These are phyloP conservation scores for Casuarius casuarius DNA, from an alignment of 2,113 vertebrate genomes.

Conservation along the genomic window DNA sequence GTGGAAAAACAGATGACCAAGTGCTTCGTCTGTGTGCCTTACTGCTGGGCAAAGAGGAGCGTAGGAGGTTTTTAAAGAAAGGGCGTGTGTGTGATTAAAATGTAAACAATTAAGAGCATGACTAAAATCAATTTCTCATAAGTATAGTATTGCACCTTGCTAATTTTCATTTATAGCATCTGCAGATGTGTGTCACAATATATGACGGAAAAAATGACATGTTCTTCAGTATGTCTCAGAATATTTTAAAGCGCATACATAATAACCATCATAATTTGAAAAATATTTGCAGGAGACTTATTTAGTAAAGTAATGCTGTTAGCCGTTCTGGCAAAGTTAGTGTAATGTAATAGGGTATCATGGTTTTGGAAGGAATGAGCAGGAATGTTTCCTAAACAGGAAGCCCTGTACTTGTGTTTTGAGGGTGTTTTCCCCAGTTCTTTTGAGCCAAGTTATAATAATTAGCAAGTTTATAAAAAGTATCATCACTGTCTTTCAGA, in stretches of 20 bases:
- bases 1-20: accelerated
- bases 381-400: background rate
- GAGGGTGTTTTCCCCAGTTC: background rate
- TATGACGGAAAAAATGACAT: background rate
- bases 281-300: background rate
- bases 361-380: background rate
- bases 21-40: background rate
- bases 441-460: background rate
- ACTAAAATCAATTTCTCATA: background rate
- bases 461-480: background rate
- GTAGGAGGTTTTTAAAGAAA: background rate
- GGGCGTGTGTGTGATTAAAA: background rate
- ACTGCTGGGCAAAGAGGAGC: background rate
- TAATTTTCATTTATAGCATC: background rate
- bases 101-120: background rate
- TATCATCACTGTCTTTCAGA: background rate
- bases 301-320: background rate
- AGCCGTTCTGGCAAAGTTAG: background rate
- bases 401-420: background rate
- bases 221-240: background rate
- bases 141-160: background rate
- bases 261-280: background rate
- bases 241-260: background rate
- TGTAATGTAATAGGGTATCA: background rate
- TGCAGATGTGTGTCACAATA: background rate